Evolutionary conservation across 1,140 invertebrate species (phyloP), one percentile per base, ranked within the genome.

Genomic region (Asobara japonica): DNA sequence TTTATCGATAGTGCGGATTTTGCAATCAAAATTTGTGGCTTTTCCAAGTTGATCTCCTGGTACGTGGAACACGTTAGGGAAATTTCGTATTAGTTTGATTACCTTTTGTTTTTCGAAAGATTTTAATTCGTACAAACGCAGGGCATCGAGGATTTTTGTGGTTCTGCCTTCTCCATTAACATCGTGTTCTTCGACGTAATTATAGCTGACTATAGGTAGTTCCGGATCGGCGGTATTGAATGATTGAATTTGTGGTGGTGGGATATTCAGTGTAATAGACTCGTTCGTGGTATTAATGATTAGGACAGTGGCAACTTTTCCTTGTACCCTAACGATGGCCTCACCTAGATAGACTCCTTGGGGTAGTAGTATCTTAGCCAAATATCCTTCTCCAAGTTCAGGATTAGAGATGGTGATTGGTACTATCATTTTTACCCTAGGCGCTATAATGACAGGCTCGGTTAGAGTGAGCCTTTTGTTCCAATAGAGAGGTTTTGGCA

Each of bases 1-100:
- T 1, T 60, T 30, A 29, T 69, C 68, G 6, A 30, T 69, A 18
- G 68, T 69, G n/a, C 41, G 22, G 16, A 69, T 69, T 10, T 29
- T 30, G 33, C 56, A 60, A 2, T 11, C 45, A 7, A 20, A 27
- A 7, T 18, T 29, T 4, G 45, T 65, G 0, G 69, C 27, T 16
- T n/a, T 25, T 8, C 36, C 25, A 18, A 65, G 16, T 0, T 16
- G 27, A 33, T 71, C 69, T 1, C 56, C 69, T 2, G 69, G 60
- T 38, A 71, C 22, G 16, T 64, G 69, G 16, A 71, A 71, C 10
- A 62, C 16, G 25, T 65, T 27, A 1, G 7, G 18, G 18, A 11
- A 18, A 11, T 65, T 27, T 8, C 48, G 33, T 8, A 65, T 30
- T 11, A 71, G 25, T 7, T 65, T 36, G n/a, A 7, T n/a, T 0